These are phyloP conservation scores for Babyrousa celebensis DNA, from an alignment of 2,797 vertebrate genomes.

Conservation along the genomic window DNA sequence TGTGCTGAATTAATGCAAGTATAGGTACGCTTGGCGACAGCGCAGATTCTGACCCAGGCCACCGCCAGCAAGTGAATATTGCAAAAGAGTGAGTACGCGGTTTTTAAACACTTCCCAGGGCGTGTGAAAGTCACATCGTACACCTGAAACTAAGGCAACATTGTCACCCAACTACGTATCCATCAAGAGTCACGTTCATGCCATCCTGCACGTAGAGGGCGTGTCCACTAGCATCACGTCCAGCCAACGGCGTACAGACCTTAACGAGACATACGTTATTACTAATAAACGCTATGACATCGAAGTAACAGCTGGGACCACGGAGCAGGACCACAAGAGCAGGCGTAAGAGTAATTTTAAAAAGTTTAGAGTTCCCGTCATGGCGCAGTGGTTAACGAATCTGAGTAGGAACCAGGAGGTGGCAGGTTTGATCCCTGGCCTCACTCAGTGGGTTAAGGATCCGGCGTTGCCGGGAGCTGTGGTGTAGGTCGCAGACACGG, in stretches of 20 bases:
- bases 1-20: neutral
- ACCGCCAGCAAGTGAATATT: neutral
- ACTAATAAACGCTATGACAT: neutral
- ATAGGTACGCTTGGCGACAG: neutral
- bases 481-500: too few species aligned
- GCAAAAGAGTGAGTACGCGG: neutral
- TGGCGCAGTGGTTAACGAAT: too few species aligned
- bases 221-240: neutral
- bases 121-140: neutral
- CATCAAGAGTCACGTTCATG: neutral
- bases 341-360: neutral
- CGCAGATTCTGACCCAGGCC: accelerated
- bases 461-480: too few species aligned
- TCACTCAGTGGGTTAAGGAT: too few species aligned
- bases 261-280: neutral
- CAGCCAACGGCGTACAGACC: neutral
- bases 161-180: neutral
- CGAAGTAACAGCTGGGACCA: neutral
- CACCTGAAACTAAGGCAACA: neutral
- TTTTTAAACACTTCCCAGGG: neutral
- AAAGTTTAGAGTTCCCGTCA: neutral
- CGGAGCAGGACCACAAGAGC: neutral
- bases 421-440: too few species aligned
- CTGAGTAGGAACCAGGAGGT: too few species aligned
- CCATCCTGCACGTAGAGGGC: neutral